Evolutionary conservation across 2,797 vertebrate genomes (phyloP), one percentile per base, ranked within the genome.

Genomic region (Catamblyrhynchus diadema): DNA sequence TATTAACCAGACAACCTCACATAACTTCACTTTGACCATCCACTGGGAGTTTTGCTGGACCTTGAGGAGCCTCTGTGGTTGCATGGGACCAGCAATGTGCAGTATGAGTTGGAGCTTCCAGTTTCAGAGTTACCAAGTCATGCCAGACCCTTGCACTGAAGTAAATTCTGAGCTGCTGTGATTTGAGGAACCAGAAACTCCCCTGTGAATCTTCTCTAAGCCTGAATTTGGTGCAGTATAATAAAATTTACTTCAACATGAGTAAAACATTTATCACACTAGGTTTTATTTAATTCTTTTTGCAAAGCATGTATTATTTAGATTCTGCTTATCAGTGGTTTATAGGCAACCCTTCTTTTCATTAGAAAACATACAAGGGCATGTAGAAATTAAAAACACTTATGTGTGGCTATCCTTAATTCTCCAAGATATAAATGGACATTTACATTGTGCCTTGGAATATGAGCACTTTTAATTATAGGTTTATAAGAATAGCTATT

Each of bases 121-220:
- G 50, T 86, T 79, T 84, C 70, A 65, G n/a, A 66, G 54, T 81
- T 3, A 2, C 15, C 44, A 64, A 47, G 54, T 54, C 24, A 47
- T 0, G 0, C 28, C 3, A 2, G 44, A 28, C 24, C 22, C 27
- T 41, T 42, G 74, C 39, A 24, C 32, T 51, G 73, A n/a, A 30
- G 27, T 2, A 1, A 61, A 74, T 77, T 75, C 37, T 70, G 39
- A 87, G 69, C 9, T 32, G 45, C 39, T 30, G 32, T 57, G n/a
- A 32, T 39, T 67, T 87, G 67, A 17, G 78, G 74, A 92, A 89
- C 48, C 9, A 86, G 71, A 70, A 92, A 60, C 71, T 71, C 39
- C n/a, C 12, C 42, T 0, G 0, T 27, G 45, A 35, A 57, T 45
- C 61, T 59, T 59, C 59, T 54, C 16, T 37, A 61, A 72, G 54